Percentiles rank a stretch among this genome's conserved stretches.
Conservation (phyloP, 2,797 vertebrate genomes). For the Miichthys miiuy region DNA sequence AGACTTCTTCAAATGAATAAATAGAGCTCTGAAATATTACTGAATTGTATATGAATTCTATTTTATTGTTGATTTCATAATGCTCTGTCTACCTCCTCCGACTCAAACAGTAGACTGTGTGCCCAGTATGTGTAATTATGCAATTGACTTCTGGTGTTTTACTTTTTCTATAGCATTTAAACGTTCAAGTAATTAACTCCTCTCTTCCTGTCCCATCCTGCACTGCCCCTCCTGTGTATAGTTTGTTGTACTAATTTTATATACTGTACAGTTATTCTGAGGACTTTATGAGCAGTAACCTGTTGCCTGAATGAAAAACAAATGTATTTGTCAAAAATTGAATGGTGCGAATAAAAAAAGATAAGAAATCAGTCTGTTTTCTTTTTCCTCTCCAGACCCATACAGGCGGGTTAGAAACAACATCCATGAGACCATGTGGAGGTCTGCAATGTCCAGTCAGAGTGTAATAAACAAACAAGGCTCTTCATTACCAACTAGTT, state of each 20-base stretch:
- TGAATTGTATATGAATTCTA: slow-evolving; percentile 47
- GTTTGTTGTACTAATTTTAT: slow-evolving; percentile 81
- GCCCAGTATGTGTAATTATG: slow-evolving; percentile 35
- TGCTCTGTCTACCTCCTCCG: slow-evolving; percentile 48
- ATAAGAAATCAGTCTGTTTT: slow-evolving; percentile 37
- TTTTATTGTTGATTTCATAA: slow-evolving; percentile 38
- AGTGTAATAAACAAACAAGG: slow-evolving; percentile 58
- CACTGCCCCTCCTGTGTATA: slow-evolving; percentile 72
- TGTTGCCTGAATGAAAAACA: slow-evolving; percentile 70
- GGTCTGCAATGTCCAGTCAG: slow-evolving; percentile 50
- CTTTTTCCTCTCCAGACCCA: background rate
- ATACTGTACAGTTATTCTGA: slow-evolving; percentile 86
- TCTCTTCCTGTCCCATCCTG: slow-evolving; percentile 47
- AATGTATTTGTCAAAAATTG: slow-evolving; percentile 75
- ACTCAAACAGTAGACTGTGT: slow-evolving; percentile 47
- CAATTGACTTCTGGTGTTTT: slow-evolving; percentile 28
- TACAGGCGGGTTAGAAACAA: background rate
- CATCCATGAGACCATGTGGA: slow-evolving; percentile 10
- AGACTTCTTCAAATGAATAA: slow-evolving; percentile 44
- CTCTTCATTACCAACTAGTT: slow-evolving; percentile 69
- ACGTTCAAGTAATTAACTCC: slow-evolving; percentile 48
- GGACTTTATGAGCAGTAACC: slow-evolving; percentile 69
- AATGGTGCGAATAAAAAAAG: slow-evolving; percentile 78
- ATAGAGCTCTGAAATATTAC: slow-evolving; percentile 45
- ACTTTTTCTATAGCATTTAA: slow-evolving; percentile 52